Percentiles rank a stretch among this genome's conserved stretches.
These are phyloP conservation scores for Mellivora capensis DNA, from an alignment of 2,113 vertebrate species.

Conservation along the genomic window DNA sequence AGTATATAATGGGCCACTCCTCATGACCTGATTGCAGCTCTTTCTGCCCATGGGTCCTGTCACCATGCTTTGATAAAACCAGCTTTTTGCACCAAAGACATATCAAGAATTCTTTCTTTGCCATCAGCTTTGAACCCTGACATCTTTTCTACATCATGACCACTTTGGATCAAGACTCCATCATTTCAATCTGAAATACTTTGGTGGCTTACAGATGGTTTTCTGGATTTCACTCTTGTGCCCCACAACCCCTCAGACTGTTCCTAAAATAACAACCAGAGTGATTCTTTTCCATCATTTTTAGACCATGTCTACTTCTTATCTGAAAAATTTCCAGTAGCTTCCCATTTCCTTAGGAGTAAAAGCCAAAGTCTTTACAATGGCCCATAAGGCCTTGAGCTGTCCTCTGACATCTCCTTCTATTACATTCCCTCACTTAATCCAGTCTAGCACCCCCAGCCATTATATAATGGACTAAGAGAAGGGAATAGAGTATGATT, in stretches of 20 bases:
- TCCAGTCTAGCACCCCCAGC: not conserved
- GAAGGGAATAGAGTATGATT: no score
- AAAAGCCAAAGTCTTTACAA: not conserved
- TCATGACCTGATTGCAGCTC: not conserved
- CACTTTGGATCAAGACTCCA: not conserved
- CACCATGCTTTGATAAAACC: not conserved
- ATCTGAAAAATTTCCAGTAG: not conserved
- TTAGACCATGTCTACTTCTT: not conserved
- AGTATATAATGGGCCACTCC: not conserved
- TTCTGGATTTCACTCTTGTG: not conserved
- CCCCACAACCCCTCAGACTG: not conserved
- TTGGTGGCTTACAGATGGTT: not conserved
- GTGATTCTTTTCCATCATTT: not conserved
- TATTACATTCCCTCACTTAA: not conserved
- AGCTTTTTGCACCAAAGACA: not conserved
- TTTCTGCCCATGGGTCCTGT: not conserved
- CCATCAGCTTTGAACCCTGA: not conserved
- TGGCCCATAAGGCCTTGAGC: not conserved
- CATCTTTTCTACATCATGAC: not conserved
- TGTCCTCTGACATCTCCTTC: not conserved
- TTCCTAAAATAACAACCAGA: not conserved
- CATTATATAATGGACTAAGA: not conserved
- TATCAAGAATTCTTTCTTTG: not conserved
- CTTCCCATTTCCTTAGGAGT: not conserved
- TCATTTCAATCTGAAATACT: not conserved